Evolutionary conservation across 2,797 vertebrate genomes (phyloP).

Genomic region (Apodemus agrarius): DNA sequence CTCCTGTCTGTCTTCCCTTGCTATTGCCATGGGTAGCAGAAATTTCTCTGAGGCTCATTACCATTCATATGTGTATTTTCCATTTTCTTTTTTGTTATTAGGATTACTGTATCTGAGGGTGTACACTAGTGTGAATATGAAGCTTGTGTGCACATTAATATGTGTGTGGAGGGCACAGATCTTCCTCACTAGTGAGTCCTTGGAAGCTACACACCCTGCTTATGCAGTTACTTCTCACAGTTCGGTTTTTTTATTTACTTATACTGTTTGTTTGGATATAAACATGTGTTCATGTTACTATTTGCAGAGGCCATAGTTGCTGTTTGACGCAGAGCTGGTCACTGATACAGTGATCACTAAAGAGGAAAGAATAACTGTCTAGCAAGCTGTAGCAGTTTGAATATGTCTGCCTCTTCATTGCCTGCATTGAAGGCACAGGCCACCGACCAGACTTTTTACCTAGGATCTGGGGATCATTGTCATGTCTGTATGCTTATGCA

Average conservation of each 20-base stretch:
- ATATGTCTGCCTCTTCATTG: too few relatives aligned
- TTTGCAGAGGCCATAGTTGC: background rate
- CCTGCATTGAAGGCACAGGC: too few relatives aligned
- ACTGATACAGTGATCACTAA: background rate
- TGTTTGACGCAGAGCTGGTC: background rate
- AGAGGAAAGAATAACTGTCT: too few relatives aligned
- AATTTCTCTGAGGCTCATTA: background rate
- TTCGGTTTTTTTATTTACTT: background rate
- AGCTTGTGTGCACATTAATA: background rate
- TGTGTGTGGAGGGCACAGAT: background rate
- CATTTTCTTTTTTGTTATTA: background rate
- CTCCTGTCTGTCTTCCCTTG: too few relatives aligned
- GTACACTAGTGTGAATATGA: background rate
- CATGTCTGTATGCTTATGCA: background rate
- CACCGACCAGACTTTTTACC: background rate
- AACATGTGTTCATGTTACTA: background rate
- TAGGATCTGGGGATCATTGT: too few relatives aligned
- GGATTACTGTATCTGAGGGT: background rate
- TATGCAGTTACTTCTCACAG: background rate
- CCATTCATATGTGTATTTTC: background rate
- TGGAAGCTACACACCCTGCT: background rate
- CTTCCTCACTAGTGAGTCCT: background rate
- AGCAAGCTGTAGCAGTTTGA: background rate
- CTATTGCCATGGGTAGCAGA: background rate
- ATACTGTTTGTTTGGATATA: background rate